Evolutionary conservation across 53 echinoderm and acorn worm genomes (phyloP), one percentile per base, ranked within the genome.

Genomic region (Hippasteria phrygiana): DNA sequence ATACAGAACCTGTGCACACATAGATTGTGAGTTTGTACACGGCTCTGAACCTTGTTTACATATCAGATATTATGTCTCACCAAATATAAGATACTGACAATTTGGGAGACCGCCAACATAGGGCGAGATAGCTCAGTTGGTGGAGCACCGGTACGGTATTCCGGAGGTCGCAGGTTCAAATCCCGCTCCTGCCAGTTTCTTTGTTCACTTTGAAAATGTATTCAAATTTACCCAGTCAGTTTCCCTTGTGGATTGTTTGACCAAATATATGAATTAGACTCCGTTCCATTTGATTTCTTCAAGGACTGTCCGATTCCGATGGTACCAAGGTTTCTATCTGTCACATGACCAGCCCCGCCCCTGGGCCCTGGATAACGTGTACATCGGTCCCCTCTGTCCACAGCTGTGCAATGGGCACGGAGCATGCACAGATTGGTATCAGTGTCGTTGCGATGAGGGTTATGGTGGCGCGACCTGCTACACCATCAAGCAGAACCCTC

Each of bases 351-450:
- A 74, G 43, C 93, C 94, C 27, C 94, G 86, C 34, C 89, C 91
- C 13, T 97, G 98, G 98, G 98, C 94, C 20, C 88, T 97, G 13
- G 95, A 97, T 83, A 93, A 94, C 50, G 80, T 97, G 41, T 97
- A 97, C 94, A 95, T 97, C 42, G 98, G 98, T 59, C 94, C 94
- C 43, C 79, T 67, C 20, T 97, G 98, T 65, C 94, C 94, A 16
- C 29, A 88, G 13, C 76, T 82, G 67, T 95, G 95, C 73, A 88
- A 81, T 78, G 98, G 95, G 7, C 95, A 95, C 88, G 98, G 95
- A 1, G 56, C 90, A 0, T 97, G 98, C 40, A 35, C 83, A 27
- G 89, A 92, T 87, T 92, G 95, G 2, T 72, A 92, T 72, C 88
- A 83, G 59, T 97, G 98, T 78, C 43, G 33, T 13, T 97, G 98